Conservation (phyloP, 2,797 vertebrate species). For the Emys orbicularis region DNA sequence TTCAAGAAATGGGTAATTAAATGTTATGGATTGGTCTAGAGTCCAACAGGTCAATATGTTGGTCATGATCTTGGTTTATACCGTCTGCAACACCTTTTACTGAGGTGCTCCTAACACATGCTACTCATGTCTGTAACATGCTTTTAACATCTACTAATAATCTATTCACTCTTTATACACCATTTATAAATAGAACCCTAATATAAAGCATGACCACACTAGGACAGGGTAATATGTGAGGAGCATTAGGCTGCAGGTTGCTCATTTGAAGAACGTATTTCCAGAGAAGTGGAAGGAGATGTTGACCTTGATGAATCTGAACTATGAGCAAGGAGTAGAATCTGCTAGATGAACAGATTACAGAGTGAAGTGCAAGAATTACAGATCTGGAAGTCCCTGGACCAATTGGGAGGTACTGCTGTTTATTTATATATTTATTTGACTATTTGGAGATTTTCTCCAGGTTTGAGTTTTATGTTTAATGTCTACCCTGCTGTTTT, state of each 20-base stretch:
- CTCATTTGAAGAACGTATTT: constrained; percentile 32
- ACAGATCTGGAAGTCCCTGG: neutral
- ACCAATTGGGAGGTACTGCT: neutral
- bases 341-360: constrained; percentile 19
- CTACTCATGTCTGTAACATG: neutral
- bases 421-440: neutral
- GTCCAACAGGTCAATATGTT: neutral
- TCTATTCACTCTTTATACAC: constrained; percentile 31
- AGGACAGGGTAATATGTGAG: neutral
- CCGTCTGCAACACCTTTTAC: constrained; percentile 4
- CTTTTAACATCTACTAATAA: neutral
- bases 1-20: constrained; percentile 41
- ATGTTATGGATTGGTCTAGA: constrained; percentile 1
- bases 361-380: neutral
- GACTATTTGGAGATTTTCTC: neutral
- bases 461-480: neutral
- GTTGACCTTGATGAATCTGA: constrained; percentile 53
- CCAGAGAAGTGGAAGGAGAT: neutral
- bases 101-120: neutral
- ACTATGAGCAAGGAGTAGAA: constrained; percentile 44
- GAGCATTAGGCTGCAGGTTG: constrained; percentile 26
- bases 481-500: neutral
- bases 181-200: neutral
- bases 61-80: neutral
- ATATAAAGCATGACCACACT: neutral